Percentiles rank a stretch among this genome's conserved stretches.
phyloP scores from a whole-genome alignment of 2,888 invertebrate genomes.

The Nesidiocoris tenuis region DNA sequence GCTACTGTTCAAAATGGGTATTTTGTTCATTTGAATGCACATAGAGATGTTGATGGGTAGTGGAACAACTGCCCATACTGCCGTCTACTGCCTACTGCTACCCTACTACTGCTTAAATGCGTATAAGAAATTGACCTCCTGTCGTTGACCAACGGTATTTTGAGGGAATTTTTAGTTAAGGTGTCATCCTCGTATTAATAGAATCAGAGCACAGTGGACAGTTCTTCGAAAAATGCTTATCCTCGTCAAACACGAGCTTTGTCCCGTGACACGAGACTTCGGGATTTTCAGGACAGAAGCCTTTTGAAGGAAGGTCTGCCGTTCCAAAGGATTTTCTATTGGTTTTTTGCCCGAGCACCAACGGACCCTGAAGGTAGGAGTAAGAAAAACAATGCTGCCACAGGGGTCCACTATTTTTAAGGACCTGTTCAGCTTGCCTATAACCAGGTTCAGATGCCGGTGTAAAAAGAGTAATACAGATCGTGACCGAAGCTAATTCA shows the following conservation, averaged over 20 bases:
- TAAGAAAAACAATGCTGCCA: neutral
- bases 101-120: too few species aligned
- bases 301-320: neutral
- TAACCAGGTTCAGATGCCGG: neutral
- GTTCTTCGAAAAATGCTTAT: neutral
- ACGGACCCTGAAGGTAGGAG: neutral
- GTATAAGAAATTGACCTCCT: too few species aligned
- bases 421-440: neutral
- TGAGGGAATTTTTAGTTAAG: too few species aligned
- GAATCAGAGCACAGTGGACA: neutral
- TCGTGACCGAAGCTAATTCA: slow-evolving; percentile 39
- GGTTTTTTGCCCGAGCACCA: neutral
- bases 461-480: slow-evolving; percentile 39
- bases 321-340: neutral
- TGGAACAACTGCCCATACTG: too few species aligned
- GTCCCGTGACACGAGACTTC: neutral
- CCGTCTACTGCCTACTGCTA: too few species aligned
- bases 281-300: neutral
- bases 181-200: neutral
- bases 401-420: neutral
- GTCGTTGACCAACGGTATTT: too few species aligned
- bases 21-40: too few species aligned
- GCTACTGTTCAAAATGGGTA: too few species aligned
- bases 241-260: neutral
- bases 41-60: too few species aligned